Base-by-base conservation (phyloP, 1,140 invertebrate species). In the Procambarus clarkii region DNA sequence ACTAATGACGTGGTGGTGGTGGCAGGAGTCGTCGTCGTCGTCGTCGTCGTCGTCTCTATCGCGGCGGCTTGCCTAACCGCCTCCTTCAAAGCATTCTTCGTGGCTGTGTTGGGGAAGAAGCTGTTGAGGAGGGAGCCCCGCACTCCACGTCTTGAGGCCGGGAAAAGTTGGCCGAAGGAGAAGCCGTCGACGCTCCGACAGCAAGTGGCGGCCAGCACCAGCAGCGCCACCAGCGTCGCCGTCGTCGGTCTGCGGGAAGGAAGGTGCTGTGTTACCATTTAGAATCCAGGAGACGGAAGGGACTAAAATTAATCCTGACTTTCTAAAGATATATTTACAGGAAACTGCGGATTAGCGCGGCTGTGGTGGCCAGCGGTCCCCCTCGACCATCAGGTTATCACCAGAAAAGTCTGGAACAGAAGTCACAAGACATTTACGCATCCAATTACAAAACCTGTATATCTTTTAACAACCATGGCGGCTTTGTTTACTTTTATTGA, bases 101-200 rank as follows among this genome's bases (percentile, higher is more conserved):
- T 18, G 46, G 74, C 15, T 11, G 7, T 48, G 21, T n/a, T 21
- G n/a, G 46, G 13, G 48, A 46, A 48, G 45, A 77, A 3, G 71
- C 44, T 50, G 74, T 45, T 48, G 8, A 87, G 74, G 24, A 87
- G 85, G 4, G 85, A 50, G 1, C 85, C 85, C 13, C 85, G 46
- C 0, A 87, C 85, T 13, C 85, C 85, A n/a, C 85, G 85, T 44
- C 85, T 46, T 2, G 85, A 87, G 24, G 85, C 85, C 2, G 85
- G 85, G 76, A 87, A 87, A n/a, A 87, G 85, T 13, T 60, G 71
- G 3, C 85, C 85, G 5, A 87, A 44, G 50, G 85, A 87, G 54
- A 87, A 87, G 13, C 74, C 85, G 21, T 8, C 76, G 2, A 58
- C 54, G 8, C 46, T 13, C 18, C 18, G 60, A 21, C 4, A 4